Evolutionary conservation across 2,797 vertebrate species (phyloP).

Genomic region (Denticeps clupeoides): DNA sequence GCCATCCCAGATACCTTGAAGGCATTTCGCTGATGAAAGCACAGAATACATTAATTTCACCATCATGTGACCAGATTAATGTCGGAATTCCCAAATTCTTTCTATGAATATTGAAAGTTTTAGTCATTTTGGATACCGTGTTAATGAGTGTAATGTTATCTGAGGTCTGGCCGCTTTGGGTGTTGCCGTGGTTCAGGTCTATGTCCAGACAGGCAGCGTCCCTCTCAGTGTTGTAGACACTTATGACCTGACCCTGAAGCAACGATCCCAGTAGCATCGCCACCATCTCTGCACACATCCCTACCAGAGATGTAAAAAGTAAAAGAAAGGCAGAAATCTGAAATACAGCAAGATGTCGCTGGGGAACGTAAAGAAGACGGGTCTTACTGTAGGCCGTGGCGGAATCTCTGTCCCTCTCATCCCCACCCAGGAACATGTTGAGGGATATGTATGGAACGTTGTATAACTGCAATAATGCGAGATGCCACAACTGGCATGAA

Average conservation of each 20-base stretch:
- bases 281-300: slow-evolving; percentile 61
- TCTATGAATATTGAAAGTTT: no score
- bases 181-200: slow-evolving; percentile 21
- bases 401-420: slow-evolving; percentile 59
- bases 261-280: slow-evolving; percentile 53
- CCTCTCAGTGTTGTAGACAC: slow-evolving; percentile 50
- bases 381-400: slow-evolving; percentile 66
- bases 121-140: no score
- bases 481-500: slow-evolving; percentile 6
- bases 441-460: slow-evolving; percentile 61
- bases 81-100: no score
- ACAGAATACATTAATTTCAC: no score
- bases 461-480: slow-evolving; percentile 50
- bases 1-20: slow-evolving; percentile 49
- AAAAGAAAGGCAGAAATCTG: neutral
- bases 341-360: neutral
- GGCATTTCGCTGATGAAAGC: slow-evolving; percentile 27
- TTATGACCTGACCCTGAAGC: slow-evolving; percentile 60
- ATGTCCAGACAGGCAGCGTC: slow-evolving; percentile 38
- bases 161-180: slow-evolving; percentile 23
- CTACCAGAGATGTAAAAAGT: slow-evolving; percentile 27
- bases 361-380: neutral
- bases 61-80: no score
- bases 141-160: slow-evolving; percentile 26
- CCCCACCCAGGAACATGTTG: slow-evolving; percentile 68